Evolutionary conservation across 2,888 invertebrate species (phyloP).

Genomic region (Cheilosia vulpina): DNA sequence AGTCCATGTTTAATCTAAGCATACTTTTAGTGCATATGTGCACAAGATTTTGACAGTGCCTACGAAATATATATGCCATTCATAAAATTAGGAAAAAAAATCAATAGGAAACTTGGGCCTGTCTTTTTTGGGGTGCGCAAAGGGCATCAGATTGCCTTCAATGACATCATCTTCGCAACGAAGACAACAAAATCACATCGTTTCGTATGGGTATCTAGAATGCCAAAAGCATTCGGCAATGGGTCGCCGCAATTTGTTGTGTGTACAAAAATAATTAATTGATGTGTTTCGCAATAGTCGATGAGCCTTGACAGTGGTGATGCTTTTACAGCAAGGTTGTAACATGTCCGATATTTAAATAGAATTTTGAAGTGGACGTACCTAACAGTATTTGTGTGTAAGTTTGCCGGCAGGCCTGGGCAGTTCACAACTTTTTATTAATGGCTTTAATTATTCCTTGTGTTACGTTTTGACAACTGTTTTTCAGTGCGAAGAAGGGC

Average conservation of each 20-base stretch:
- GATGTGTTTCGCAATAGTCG: slow-evolving; percentile 21
- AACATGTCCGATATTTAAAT: neutral
- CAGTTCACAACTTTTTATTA: too few species aligned
- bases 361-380: neutral
- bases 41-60: neutral
- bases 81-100: slow-evolving; percentile 34
- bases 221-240: slow-evolving; percentile 41
- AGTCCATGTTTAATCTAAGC: neutral
- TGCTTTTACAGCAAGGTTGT: neutral
- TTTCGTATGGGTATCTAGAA: slow-evolving; percentile 13
- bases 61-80: slow-evolving; percentile 10
- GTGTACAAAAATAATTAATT: neutral
- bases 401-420: too few species aligned
- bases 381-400: too few species aligned
- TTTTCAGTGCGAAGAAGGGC: too few species aligned
- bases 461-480: too few species aligned
- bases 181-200: slow-evolving; percentile 12
- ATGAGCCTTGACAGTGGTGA: slow-evolving; percentile 25
- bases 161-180: slow-evolving; percentile 66
- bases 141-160: slow-evolving; percentile 44
- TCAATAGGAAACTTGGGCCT: slow-evolving; percentile 30
- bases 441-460: too few species aligned
- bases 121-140: slow-evolving; percentile 28
- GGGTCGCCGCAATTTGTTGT: slow-evolving; percentile 16
- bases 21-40: neutral